These are phyloP conservation scores for Parus major DNA, from an alignment of 2,113 vertebrate genomes.

Conservation along the genomic window DNA sequence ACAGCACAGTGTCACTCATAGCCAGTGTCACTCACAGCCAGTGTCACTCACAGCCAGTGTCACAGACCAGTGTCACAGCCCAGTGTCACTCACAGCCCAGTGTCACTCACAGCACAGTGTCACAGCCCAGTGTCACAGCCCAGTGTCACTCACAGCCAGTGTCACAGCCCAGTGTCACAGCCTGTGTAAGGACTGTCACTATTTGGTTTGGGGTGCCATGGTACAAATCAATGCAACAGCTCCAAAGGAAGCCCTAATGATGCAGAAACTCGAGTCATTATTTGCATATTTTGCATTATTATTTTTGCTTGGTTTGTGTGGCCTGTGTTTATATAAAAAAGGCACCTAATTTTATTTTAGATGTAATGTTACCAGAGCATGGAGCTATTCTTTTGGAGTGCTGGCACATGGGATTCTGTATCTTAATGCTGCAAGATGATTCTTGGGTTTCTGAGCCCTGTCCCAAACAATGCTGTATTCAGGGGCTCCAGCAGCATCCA, in stretches of 20 bases:
- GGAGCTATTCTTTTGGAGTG: not conserved
- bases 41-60: not conserved
- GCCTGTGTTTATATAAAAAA: not conserved
- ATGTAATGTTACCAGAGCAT: not conserved
- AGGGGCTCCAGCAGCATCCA: not conserved
- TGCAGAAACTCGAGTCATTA: not conserved
- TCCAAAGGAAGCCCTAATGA: not conserved
- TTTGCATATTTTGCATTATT: not conserved
- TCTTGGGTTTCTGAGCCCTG: not conserved
- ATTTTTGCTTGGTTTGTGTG: not conserved
- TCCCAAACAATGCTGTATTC: slow-evolving; percentile 39
- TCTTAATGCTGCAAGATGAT: not conserved
- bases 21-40: not conserved
- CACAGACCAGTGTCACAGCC: not conserved
- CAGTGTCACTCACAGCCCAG: not conserved
- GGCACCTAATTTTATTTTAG: not conserved
- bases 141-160: not conserved
- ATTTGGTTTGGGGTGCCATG: not conserved
- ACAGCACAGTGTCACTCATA: not conserved
- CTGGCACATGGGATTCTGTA: not conserved
- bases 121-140: not conserved
- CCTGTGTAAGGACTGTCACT: not conserved
- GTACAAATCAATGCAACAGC: not conserved
- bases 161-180: not conserved
- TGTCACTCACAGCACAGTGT: not conserved